Base-by-base conservation (phyloP, 2,888 invertebrate genomes). In the Drosophila melanosoma region DNA sequence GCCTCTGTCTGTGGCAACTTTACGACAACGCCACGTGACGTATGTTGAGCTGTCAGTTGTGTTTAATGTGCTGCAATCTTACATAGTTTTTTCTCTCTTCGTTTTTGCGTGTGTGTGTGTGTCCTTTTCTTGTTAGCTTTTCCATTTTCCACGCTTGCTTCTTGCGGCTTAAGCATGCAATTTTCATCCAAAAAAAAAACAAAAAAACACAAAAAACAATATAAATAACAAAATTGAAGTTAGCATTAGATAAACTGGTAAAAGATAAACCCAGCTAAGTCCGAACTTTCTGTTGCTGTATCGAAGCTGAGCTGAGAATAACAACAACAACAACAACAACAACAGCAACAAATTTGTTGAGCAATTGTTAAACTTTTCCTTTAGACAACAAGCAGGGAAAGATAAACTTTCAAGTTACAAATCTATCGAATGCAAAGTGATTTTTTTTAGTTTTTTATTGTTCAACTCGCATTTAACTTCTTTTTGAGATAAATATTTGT, bases 21-120 rank as follows among this genome's bases (percentile, higher is more conserved):
- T 85, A 85, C 88, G 88, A 86, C 85, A 86, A 63, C 83, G 76
- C 82, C 86, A 85, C 86, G 85, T 85, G 88, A 85, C 85, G 88
- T 85, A 85, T 85, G 85, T 88, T 83, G 68, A 75, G 74, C 87
- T 85, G 88, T 88, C 88, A 85, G 83, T 83, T 88, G 86, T 85
- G 86, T 83, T 88, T 88, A 88, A 88, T 85, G 88, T 83, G 83
- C 82, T 75, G 64, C 67, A 68, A 76, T 65, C 68, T 68, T 79
- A 81, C 57, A 57, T 15, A 40, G 20, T 42, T 57, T 15, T 15
- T 57, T n/a, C 23, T 23, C 23, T 32, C 29, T 42, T 0, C 20
- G 5, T 73, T 70, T 74, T 32, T 29, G n/a, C n/a, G n/a, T n/a
- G n/a, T n/a, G n/a, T 40, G 35, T 42, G 0, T 49, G 48, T 53